phyloP scores from a whole-genome alignment of 2,888 invertebrate species.

The Heliconius ethilla region DNA sequence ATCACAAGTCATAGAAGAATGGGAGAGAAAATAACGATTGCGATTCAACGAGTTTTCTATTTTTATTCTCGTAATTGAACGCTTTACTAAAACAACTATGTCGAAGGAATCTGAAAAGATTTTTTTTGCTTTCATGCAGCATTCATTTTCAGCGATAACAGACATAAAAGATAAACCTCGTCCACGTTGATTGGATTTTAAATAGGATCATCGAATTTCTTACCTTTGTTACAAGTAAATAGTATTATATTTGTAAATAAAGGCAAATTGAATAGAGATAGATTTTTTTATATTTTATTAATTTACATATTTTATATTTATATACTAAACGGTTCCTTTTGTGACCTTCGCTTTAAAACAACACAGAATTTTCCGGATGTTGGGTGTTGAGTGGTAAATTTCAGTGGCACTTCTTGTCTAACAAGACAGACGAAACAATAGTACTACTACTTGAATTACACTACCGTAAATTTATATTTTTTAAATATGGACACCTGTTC shows the following conservation, averaged over 20 bases:
- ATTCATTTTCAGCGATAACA: constrained; percentile 17
- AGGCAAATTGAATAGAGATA: too few species aligned
- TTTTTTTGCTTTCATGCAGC: constrained; percentile 27
- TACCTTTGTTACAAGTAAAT: not conserved
- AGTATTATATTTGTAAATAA: not conserved
- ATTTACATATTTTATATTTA: not conserved
- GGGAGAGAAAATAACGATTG: constrained; percentile 9
- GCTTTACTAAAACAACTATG: constrained; percentile 25
- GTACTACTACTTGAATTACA: too few species aligned
- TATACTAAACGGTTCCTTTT: too few species aligned
- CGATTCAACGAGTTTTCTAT: constrained; percentile 13
- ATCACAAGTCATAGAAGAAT: not conserved
- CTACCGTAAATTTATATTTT: too few species aligned
- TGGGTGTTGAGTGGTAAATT: too few species aligned
- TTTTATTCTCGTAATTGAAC: constrained; percentile 24
- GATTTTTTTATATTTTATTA: too few species aligned
- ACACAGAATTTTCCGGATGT: too few species aligned
- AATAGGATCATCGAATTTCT: constrained; percentile 6
- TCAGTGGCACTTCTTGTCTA: not conserved
- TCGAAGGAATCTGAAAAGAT: constrained; percentile 27
- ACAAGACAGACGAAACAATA: not conserved
- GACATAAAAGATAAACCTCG: constrained; percentile 13
- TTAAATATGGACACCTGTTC: not conserved
- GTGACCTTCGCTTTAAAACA: too few species aligned
- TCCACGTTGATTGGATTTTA: constrained; percentile 17